phyloP scores from a whole-genome alignment of 2,797 vertebrate genomes.

The Myripristis murdjan region DNA sequence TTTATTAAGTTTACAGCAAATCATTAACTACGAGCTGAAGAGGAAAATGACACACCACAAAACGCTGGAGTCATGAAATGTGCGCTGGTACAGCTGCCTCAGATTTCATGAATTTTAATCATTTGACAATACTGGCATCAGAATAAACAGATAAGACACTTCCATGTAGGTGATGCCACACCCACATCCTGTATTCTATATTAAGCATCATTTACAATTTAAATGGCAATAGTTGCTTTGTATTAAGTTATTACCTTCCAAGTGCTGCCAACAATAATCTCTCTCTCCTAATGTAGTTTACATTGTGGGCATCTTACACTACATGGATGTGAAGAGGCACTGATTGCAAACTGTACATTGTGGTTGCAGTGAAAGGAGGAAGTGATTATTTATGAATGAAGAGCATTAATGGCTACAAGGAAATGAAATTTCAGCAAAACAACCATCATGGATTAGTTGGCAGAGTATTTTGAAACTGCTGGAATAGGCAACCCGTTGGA shows the following conservation, averaged over 20 bases:
- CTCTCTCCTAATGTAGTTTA: slow-evolving; percentile 31
- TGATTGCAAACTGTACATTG: slow-evolving; percentile 62
- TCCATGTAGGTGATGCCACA: background rate
- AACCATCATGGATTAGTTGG: slow-evolving; percentile 50
- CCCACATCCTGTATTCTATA: background rate
- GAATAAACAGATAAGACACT: slow-evolving; percentile 13
- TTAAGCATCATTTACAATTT: slow-evolving; percentile 1
- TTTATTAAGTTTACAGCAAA: slow-evolving; percentile 59
- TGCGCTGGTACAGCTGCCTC: background rate
- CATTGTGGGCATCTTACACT: slow-evolving; percentile 37
- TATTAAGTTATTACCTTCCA: slow-evolving; percentile 48
- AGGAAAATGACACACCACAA: slow-evolving; percentile 27
- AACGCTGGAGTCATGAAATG: slow-evolving; percentile 35
- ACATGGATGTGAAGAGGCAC: slow-evolving; percentile 78
- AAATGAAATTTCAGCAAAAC: slow-evolving; percentile 47
- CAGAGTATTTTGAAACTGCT: background rate
- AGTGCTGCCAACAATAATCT: slow-evolving; percentile 29
- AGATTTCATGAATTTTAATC: background rate
- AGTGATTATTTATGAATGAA: slow-evolving; percentile 82
- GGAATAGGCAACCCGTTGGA: slow-evolving; percentile 40
- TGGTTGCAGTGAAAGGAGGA: slow-evolving; percentile 60
- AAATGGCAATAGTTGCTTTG: slow-evolving; percentile 24
- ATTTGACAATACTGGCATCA: background rate
- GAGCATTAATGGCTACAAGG: slow-evolving; percentile 50
- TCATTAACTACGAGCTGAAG: slow-evolving; percentile 30